Evolutionary conservation across 2,113 vertebrate species (phyloP).

Genomic region (Lota lota): DNA sequence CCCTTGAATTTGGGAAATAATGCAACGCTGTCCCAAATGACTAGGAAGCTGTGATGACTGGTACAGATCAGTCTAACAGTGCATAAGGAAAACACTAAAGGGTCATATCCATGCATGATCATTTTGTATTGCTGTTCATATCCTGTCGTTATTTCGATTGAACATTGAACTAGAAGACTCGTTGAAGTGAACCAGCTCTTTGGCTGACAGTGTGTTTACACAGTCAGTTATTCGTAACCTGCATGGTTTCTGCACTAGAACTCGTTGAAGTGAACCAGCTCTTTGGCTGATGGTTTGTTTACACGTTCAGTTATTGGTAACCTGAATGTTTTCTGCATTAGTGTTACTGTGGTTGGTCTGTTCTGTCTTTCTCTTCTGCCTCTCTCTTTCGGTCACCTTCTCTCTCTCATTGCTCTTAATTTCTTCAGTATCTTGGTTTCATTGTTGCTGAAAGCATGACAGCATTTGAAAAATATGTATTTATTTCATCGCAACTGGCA

Average conservation of each 20-base stretch:
- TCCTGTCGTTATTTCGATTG: too few relatives aligned
- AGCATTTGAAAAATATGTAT: slow-evolving; percentile 61
- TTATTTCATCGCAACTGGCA: slow-evolving; percentile 42
- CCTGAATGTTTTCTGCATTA: slow-evolving; percentile 59
- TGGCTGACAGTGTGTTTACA: too few relatives aligned
- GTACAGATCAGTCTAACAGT: too few relatives aligned
- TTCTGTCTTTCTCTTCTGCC: slow-evolving; percentile 33
- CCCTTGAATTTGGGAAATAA: slow-evolving; percentile 34
- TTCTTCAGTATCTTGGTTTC: slow-evolving; percentile 49
- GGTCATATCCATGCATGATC: too few relatives aligned
- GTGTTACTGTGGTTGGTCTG: slow-evolving; percentile 43
- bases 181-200: too few relatives aligned
- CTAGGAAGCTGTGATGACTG: too few relatives aligned
- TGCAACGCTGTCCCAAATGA: slow-evolving; percentile 29
- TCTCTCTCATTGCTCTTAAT: slow-evolving; percentile 51
- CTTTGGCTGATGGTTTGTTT: slow-evolving; percentile 13
- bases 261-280: too few relatives aligned
- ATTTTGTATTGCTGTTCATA: too few relatives aligned
- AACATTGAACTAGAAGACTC: too few relatives aligned
- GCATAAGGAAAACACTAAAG: too few relatives aligned
- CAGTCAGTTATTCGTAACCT: too few relatives aligned
- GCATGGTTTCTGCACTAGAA: slow-evolving; percentile 57
- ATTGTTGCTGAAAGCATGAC: slow-evolving; percentile 64
- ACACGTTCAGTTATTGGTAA: slow-evolving; percentile 37
- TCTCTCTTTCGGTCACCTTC: neutral